Base-by-base conservation (phyloP, 2,113 vertebrate species). In the Macquaria australasica region DNA sequence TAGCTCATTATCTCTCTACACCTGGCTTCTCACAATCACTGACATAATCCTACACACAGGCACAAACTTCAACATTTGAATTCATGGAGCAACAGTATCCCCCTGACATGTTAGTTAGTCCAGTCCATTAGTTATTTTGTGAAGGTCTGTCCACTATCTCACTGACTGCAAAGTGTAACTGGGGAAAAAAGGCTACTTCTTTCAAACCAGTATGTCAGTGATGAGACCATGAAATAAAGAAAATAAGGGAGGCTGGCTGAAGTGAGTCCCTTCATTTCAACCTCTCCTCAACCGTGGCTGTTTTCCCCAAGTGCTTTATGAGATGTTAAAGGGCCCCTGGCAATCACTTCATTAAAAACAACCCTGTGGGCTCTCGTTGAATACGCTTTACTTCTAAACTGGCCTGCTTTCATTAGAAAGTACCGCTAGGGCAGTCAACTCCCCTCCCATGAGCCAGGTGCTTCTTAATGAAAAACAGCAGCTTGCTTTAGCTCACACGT, bases 401-500 rank as follows among this genome's bases (percentile, higher is more conserved):
- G 39, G 37, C 45, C 63, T 37, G 31, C 51, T 86, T 67, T 89
- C 78, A 78, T 86, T 79, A 85, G 59, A 82, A 81, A 81, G 50
- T 39, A 76, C 81, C 25, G 23, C 66, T n/a, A 25, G 28, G 59
- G 50, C 51, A 55, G 75, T 53, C 43, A 60, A 70, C 51, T 64
- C 16, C 34, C 50, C 59, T 60, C 55, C 63, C 34, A 79, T 72
- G 77, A 31, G 8, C 8, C 21, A 55, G 82, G 79, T 66, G 34
- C 51, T 51, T 82, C 31, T 23, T 83, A 88, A 90, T 91, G 86
- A 89, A 82, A 86, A 88, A 37, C 84, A 81, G 79, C 63, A 23
- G 88, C 71, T 87, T 64, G 43, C 70, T 68, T 66, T 58, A 80
- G 64, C 81, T 62, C 39, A 23, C 51, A 62, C 16, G 11, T 79